A percentile compares a stretch with the other conserved stretches of the same genome.
These are phyloP conservation scores for Dasypolia templi DNA, from an alignment of 2,888 invertebrate species.

Conservation along the genomic window DNA sequence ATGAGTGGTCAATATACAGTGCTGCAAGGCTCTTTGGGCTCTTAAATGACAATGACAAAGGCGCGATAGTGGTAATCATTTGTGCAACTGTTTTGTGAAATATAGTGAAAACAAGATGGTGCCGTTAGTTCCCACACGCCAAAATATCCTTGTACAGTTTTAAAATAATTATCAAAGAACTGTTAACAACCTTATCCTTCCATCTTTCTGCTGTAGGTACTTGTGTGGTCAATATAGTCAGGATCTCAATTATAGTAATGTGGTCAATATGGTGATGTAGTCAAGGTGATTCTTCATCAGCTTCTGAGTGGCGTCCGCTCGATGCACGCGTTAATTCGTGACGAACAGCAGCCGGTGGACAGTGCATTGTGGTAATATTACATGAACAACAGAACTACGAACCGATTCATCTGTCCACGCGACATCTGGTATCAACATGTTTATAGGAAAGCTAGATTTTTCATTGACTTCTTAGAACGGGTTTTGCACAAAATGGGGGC, in stretches of 20 bases:
- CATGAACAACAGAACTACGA: slow-evolving; percentile 59
- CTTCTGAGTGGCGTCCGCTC: slow-evolving; percentile 45
- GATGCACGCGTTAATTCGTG: slow-evolving; percentile 68
- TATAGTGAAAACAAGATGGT: neutral
- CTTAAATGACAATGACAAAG: too few species aligned
- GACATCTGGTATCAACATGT: neutral
- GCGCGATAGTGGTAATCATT: too few species aligned
- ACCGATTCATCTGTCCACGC: slow-evolving; percentile 24
- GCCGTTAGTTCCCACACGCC: neutral
- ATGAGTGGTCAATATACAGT: too few species aligned
- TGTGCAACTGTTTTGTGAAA: neutral
- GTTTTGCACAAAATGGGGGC: neutral
- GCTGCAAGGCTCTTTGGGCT: too few species aligned
- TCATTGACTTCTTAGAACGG: neutral
- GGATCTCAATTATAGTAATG: neutral
- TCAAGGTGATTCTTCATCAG: slow-evolving; percentile 46
- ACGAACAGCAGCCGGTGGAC: slow-evolving; percentile 52
- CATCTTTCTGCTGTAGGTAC: neutral
- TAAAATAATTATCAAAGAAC: neutral
- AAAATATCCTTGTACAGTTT: neutral
- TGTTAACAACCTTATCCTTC: neutral
- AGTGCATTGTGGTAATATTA: slow-evolving; percentile 75
- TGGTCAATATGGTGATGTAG: slow-evolving; percentile 8
- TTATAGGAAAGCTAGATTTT: neutral
- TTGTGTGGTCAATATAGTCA: neutral